Evolutionary conservation across 2,888 invertebrate species (phyloP).

Genomic region (Drosophila rellima): DNA sequence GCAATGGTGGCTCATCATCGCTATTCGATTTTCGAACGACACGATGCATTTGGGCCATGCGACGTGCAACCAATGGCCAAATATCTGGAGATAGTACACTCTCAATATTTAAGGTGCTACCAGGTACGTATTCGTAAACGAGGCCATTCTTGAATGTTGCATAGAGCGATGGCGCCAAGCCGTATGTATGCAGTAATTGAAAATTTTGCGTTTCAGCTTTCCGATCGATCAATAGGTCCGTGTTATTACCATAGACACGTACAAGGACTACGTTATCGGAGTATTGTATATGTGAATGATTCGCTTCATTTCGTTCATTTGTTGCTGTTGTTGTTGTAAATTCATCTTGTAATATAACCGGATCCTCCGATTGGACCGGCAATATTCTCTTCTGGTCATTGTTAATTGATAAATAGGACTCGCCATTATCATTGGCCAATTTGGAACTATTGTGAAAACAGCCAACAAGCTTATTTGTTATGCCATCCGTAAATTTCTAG

Average conservation of each 20-base stretch:
- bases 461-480: conserved; percentile 96
- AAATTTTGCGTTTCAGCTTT: conserved; percentile 91
- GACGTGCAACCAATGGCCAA: conserved; percentile 91
- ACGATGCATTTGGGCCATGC: conserved; percentile 94
- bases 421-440: conserved; percentile 55
- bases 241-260: conserved; percentile 96
- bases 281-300: conserved; percentile 69
- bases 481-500: conserved; percentile 96
- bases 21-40: conserved; percentile 82
- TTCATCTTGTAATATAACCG: conserved; percentile 54
- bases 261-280: conserved; percentile 91
- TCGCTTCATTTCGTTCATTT: conserved; percentile 66
- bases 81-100: conserved; percentile 89
- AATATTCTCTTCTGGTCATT: conserved; percentile 49
- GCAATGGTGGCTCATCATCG: conserved; percentile 80
- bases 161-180: conserved; percentile 94
- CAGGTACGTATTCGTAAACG: conserved; percentile 95
- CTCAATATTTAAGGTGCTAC: conserved; percentile 90
- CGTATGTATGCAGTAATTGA: conserved; percentile 89
- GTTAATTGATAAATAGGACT: conserved; percentile 58
- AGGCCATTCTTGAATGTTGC: conserved; percentile 97
- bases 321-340: conserved; percentile 30
- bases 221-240: conserved; percentile 96
- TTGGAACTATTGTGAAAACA: conserved; percentile 87
- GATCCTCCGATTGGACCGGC: conserved; percentile 52